Evolutionary conservation across 2,113 vertebrate species (phyloP).

Genomic region (Cyrtonyx montezumae): DNA sequence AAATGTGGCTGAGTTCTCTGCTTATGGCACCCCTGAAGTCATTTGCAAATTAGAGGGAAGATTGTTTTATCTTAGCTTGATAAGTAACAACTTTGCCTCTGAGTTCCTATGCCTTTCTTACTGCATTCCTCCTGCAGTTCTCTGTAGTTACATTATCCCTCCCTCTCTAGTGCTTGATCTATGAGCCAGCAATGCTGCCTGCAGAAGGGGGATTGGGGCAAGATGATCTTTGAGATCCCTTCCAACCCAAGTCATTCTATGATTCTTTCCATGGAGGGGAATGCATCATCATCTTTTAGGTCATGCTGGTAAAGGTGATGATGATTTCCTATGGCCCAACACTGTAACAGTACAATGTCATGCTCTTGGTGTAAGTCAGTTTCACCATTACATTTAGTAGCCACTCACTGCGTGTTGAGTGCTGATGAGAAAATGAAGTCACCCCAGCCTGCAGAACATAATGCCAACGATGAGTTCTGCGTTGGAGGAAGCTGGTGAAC

Average conservation of each 20-base stretch:
- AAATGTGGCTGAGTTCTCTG: background rate
- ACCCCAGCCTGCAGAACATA: rapidly evolving
- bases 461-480: rapidly evolving
- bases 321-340: background rate
- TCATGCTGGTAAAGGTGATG: background rate
- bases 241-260: too few relatives aligned
- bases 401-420: background rate
- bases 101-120: background rate
- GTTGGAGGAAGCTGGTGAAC: background rate
- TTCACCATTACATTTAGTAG: background rate
- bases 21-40: background rate
- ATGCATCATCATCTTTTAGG: background rate
- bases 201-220: too few relatives aligned
- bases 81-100: background rate
- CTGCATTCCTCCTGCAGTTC: background rate
- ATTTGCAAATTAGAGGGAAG: background rate
- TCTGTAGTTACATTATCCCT: background rate
- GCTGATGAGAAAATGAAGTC: background rate
- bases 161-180: too few relatives aligned
- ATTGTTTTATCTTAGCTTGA: background rate
- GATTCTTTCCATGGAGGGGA: background rate
- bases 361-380: background rate
- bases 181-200: too few relatives aligned
- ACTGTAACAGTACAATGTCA: background rate
- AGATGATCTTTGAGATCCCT: too few relatives aligned